Base-by-base conservation (phyloP, 2,797 vertebrate genomes). In the Decapterus maruadsi region DNA sequence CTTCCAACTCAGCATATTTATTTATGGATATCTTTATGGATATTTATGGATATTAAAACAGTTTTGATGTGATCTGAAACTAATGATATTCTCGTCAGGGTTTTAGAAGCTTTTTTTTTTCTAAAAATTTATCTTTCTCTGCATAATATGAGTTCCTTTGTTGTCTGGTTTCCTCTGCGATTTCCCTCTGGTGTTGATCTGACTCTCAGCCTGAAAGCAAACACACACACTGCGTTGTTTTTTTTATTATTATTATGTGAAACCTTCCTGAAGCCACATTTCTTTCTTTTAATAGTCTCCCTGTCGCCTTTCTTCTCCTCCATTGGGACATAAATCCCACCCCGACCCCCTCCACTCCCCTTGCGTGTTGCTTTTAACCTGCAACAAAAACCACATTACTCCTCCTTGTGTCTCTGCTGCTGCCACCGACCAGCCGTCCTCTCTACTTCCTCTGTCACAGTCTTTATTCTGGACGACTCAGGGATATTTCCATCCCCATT, bases 351-450 rank as follows among this genome's bases (percentile, higher is more conserved):
- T 4, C 4, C 31, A 34, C 31, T 5, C 6, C 31, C 31, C 31
- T 34, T 0, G 10, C 6, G 6, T 31, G 40, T 7, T 51, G 20
- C 62, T 67, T 77, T 80, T 77, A 66, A 81, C 63, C 54, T 58
- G 66, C 58, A 1, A 2, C 10, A 9, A 9, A 16, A 63, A 50
- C 60, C 63, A 19, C 53, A 64, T 68, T 0, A 16, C 11, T 69
- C 56, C 29, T 45, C 34, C 26, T 43, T 43, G 57, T 50, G n/a
- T n/a, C 38, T 34, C 43, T 17, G 1, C 34, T 2, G 4, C 31
- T 3, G 26, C 31, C 31, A 26, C 26, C 26, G 26, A 26, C 26
- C n/a, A n/a, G 31, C 31, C 31, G 4, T 56, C 67, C 64, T 73
- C 63, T 68, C 70, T 50, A 66, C 77, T 26, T 63, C 34, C 43